A percentile compares a stretch with the other conserved stretches of the same genome.
Conservation (phyloP, 2,113 vertebrate species). For the Chelonoidis abingdonii region DNA sequence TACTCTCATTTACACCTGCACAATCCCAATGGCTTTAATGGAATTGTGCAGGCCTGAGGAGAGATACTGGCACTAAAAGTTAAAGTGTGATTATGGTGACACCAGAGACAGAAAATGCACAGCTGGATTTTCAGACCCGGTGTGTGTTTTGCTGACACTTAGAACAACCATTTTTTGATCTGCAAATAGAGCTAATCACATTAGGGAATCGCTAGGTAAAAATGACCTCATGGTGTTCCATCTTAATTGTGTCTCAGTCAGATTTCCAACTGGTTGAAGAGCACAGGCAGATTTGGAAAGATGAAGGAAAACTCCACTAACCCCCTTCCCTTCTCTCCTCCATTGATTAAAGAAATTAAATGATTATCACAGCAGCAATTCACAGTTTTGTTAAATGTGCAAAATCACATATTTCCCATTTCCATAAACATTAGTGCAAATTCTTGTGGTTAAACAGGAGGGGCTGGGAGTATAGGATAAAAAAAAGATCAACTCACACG, state of each 20-base stretch:
- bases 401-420: background rate
- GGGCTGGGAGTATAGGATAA: background rate
- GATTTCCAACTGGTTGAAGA: background rate
- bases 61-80: background rate
- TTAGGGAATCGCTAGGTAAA: background rate
- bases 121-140: background rate
- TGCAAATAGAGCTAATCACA: background rate
- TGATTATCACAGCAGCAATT: background rate
- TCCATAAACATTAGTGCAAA: background rate
- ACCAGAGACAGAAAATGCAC: background rate
- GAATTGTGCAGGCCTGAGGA: background rate
- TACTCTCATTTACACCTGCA: background rate
- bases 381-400: background rate
- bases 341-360: background rate
- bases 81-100: background rate
- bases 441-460: background rate
- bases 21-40: background rate
- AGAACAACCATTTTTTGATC: background rate
- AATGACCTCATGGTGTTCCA: background rate
- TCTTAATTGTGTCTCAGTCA: background rate
- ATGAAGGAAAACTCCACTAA: background rate
- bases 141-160: background rate
- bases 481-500: background rate
- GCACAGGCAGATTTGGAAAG: fast-evolving
- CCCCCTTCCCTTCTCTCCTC: background rate